A percentile compares a stretch with the other conserved stretches of the same genome.
These are phyloP conservation scores for Meganola albula DNA, from an alignment of 2,888 invertebrate species.

Conservation along the genomic window DNA sequence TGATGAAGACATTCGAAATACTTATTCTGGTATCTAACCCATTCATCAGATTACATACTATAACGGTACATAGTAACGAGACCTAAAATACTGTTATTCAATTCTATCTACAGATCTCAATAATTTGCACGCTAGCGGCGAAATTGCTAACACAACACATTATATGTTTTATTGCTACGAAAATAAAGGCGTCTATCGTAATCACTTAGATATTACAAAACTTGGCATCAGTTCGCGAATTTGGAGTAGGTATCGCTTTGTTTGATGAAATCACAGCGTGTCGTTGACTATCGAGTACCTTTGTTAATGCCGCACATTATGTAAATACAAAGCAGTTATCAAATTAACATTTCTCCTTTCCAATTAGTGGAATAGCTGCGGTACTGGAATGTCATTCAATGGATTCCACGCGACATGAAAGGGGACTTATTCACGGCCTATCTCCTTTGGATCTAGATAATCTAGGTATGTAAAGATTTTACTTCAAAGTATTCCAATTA, in stretches of 20 bases:
- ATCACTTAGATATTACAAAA: conserved; percentile 8
- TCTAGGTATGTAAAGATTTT: conserved; percentile 8
- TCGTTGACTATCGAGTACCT: conserved; percentile 19
- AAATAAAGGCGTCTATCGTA: not conserved
- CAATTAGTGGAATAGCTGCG: conserved; percentile 43
- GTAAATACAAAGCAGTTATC: conserved; percentile 34
- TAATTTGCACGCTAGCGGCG: not conserved
- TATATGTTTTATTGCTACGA: not conserved
- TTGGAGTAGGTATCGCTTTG: conserved; percentile 14
- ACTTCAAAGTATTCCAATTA: conserved; percentile 17
- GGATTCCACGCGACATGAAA: conserved; percentile 21
- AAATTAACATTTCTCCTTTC: conserved; percentile 46
- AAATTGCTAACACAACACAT: not conserved
- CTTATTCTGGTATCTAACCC: not conserved
- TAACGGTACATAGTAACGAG: not conserved
- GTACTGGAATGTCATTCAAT: conserved; percentile 27
- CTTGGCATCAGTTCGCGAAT: conserved; percentile 21
- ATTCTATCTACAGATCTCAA: not conserved
- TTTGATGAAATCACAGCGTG: conserved; percentile 23
- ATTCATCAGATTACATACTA: not conserved
- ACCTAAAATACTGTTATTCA: not conserved
- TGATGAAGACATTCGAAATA: too few relatives aligned
- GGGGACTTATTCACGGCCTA: conserved; percentile 28
- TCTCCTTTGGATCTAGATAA: conserved; percentile 19
- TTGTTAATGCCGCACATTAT: conserved; percentile 31